Percentiles rank a stretch among this genome's conserved stretches.
Conservation (phyloP, 2,888 invertebrate species). For the Dasypogon diadema region DNA sequence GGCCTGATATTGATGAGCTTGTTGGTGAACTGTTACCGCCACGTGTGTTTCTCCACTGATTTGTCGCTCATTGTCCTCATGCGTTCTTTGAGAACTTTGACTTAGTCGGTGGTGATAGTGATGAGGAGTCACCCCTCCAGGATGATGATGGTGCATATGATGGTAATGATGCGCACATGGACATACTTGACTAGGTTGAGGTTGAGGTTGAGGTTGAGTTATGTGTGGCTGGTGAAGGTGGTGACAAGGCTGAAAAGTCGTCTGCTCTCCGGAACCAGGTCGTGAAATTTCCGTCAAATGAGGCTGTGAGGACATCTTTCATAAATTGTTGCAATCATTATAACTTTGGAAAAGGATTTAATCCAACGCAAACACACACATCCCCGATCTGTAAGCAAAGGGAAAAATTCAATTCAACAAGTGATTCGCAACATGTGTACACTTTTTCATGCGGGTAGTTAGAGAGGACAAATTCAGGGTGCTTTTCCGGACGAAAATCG, state of each 20-base stretch:
- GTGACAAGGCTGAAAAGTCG: constrained; percentile 32
- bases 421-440: constrained; percentile 1
- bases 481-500: constrained; percentile 30
- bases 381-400: constrained; percentile 29
- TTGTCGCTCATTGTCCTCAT: constrained; percentile 58
- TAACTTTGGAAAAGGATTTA: not conserved
- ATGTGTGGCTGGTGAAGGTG: constrained; percentile 35
- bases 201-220: constrained; percentile 53
- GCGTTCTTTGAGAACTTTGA: constrained; percentile 48
- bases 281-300: constrained; percentile 46
- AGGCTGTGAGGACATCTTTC: constrained; percentile 35
- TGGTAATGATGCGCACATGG: constrained; percentile 66
- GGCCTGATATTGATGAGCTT: constrained; percentile 62
- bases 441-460: not conserved
- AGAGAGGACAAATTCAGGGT: not conserved
- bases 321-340: not conserved
- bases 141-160: constrained; percentile 66
- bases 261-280: constrained; percentile 24
- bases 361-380: too few species aligned
- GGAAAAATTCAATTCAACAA: constrained; percentile 9
- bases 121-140: constrained; percentile 49
- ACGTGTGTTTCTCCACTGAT: constrained; percentile 60
- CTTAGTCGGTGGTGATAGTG: constrained; percentile 29
- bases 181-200: constrained; percentile 58
- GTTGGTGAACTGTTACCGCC: constrained; percentile 59